Conservation (phyloP, 1,140 invertebrate species). For the Drosophila pruinosa region DNA sequence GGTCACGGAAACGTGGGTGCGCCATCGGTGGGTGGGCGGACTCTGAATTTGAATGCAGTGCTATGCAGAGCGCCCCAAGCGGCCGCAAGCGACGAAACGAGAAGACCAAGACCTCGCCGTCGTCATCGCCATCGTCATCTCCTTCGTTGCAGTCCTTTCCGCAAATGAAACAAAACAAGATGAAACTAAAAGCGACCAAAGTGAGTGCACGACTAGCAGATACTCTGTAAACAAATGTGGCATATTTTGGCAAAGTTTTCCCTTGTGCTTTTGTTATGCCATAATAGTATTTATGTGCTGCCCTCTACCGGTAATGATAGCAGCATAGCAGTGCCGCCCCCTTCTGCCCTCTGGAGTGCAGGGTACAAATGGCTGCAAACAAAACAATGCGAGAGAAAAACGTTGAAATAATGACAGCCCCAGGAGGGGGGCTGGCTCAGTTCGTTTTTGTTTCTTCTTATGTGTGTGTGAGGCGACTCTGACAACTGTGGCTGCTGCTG, state of each 20-base stretch:
- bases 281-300: no score
- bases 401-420: conserved; percentile 76
- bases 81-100: conserved; percentile 29
- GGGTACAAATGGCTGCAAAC: conserved; percentile 41
- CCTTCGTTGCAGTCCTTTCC: conserved; percentile 49
- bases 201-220: neutral
- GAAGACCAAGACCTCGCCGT: conserved; percentile 44
- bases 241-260: neutral
- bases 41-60: conserved; percentile 7
- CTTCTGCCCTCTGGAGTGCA: neutral
- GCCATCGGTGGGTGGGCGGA: neutral
- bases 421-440: conserved; percentile 48
- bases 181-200: conserved; percentile 22
- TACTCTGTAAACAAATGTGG: conserved; percentile 19
- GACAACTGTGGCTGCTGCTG: conserved; percentile 33
- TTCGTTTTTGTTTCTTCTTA: conserved; percentile 4
- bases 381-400: conserved; percentile 46
- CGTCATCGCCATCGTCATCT: conserved; percentile 46
- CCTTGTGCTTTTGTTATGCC: no score
- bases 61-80: conserved; percentile 52
- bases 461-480: conserved; percentile 20
- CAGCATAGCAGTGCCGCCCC: conserved; percentile 20
- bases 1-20: conserved; percentile 64
- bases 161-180: conserved; percentile 34
- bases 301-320: conserved; percentile 20